phyloP scores from a whole-genome alignment of 2,888 invertebrate species.

The Cephus sareptanus region DNA sequence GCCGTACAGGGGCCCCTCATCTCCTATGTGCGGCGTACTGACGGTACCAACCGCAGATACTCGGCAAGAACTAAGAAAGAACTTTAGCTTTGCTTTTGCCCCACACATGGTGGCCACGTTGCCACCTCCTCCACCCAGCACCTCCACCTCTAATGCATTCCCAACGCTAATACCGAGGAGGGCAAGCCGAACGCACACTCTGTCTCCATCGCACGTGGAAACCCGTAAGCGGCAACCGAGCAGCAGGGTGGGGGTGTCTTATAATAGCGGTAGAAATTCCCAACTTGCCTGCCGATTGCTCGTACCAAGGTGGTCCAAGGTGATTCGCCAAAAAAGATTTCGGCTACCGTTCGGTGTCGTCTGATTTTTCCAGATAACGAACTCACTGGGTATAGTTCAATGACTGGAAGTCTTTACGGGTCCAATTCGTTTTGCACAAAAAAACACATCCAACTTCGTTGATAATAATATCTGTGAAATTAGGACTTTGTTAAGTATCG shows the following conservation, averaged over 20 bases:
- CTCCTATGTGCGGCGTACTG: constrained; percentile 18
- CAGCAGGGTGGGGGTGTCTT: constrained; percentile 15
- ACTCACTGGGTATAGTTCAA: background rate
- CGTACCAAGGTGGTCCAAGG: constrained; percentile 28
- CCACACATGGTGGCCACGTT: constrained; percentile 62
- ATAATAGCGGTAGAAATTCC: constrained; percentile 37
- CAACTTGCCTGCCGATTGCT: constrained; percentile 28
- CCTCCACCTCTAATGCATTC: constrained; percentile 55
- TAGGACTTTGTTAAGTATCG: background rate
- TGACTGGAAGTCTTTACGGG: background rate
- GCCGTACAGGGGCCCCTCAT: constrained; percentile 6
- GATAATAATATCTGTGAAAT: background rate
- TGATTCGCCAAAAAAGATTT: constrained; percentile 1
- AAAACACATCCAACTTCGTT: background rate
- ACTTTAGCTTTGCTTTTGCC: constrained; percentile 39
- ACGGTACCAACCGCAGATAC: constrained; percentile 30
- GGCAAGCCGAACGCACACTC: constrained; percentile 27
- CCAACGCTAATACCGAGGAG: constrained; percentile 47
- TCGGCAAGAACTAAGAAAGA: constrained; percentile 47
- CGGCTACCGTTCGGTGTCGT: background rate
- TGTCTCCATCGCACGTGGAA: constrained; percentile 52
- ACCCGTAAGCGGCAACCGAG: constrained; percentile 39
- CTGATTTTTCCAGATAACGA: background rate
- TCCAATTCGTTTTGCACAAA: background rate
- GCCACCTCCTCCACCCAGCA: constrained; percentile 49